Evolutionary conservation across 2,797 vertebrate species (phyloP), one percentile per base, ranked within the genome.

Genomic region (Pseudotriccus pelzelni): DNA sequence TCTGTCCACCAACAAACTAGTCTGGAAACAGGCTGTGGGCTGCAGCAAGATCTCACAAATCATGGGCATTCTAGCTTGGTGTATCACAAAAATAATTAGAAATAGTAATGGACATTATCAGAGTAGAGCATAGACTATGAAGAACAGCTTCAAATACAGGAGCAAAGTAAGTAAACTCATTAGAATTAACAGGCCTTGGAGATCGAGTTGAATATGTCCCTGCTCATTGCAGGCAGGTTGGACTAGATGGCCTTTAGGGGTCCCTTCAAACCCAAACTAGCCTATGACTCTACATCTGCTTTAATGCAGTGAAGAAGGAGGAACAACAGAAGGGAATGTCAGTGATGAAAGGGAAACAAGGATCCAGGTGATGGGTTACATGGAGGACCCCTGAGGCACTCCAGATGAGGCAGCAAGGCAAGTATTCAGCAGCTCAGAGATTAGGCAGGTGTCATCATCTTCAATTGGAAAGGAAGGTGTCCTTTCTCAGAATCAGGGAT

Each of bases 351-450:
- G 15, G 30, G 70, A 82, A 83, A 74, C 18, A 55, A 68, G 27
- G 37, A 28, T 74, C 9, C 39, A 34, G 49, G 23, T 49, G 41
- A n/a, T 2, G 2, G 10, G 13, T 73, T 80, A 60, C 1, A 0
- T 10, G 37, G 16, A 70, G 12, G 21, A 63, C 43, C 14, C 56
- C 37, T 0, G 0, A 75, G 15, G 41, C 4, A 3, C 18, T 47
- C 39, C 2, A 3, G 16, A 79, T 12, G 17, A 47, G 30, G 64
- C 19, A 74, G 28, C 7, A 25, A 80, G 52, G 52, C 10, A 19
- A 67, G 36, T 2, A 16, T 18, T 77, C 32, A 12, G 64, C 89
- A 85, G 49, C 21, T 28, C 49, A 50, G 28, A 47, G 14, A 81
- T 49, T 10, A 86, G 11, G 37, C 10, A 37, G 21, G 4, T 80